These are phyloP conservation scores for Uloborus diversus DNA, from an alignment of 1,140 invertebrate genomes.

Conservation along the genomic window DNA sequence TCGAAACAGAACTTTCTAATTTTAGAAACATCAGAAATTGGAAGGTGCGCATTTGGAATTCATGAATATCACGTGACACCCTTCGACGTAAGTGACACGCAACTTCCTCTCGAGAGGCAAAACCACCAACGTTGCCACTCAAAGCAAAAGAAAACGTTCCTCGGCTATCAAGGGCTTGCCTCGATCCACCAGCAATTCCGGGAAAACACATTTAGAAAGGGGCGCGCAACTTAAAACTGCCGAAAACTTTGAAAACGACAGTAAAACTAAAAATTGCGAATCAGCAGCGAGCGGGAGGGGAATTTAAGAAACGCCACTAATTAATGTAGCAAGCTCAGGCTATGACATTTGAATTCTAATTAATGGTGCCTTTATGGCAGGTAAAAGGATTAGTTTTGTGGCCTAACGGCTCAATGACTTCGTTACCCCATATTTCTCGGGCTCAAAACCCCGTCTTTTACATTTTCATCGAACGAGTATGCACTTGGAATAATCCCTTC, in stretches of 20 bases:
- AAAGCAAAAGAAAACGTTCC: no score
- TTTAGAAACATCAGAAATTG: no score
- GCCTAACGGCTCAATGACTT: conserved; percentile 33
- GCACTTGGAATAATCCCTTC: neutral
- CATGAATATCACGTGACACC: no score
- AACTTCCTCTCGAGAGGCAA: no score
- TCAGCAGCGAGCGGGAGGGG: neutral
- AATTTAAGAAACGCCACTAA: conserved; percentile 47
- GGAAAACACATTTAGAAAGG: no score
- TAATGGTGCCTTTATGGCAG: conserved; percentile 53
- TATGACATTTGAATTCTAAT: conserved; percentile 53
- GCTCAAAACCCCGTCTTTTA: neutral
- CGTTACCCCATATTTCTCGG: neutral
- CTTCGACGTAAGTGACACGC: no score
- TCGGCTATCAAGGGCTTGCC: no score
- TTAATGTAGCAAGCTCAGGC: conserved; percentile 30
- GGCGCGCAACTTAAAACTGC: no score
- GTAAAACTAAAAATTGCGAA: conserved; percentile 32
- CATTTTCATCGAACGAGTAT: conserved; percentile 18
- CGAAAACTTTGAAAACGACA: conserved; percentile 29
- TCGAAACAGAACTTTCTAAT: no score
- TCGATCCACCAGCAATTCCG: no score
- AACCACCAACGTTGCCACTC: no score
- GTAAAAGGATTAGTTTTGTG: conserved; percentile 39
- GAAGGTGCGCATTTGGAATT: no score